Conservation (phyloP, 2,888 invertebrate genomes). For the Germaria angustata region DNA sequence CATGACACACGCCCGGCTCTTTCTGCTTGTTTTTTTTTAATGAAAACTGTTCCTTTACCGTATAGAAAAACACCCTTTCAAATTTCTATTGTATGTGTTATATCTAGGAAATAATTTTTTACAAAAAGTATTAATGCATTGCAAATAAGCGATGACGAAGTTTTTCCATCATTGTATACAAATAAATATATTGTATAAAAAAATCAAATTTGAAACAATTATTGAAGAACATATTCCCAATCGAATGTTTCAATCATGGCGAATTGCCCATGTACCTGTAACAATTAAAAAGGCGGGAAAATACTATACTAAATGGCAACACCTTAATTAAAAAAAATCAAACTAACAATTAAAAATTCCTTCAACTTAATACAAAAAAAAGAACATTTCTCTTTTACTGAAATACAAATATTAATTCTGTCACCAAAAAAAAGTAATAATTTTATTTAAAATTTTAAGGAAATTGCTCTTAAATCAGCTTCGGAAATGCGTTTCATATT, state of each 20-base stretch:
- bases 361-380: neutral
- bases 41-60: neutral
- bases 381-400: neutral
- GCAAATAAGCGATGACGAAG: constrained; percentile 5
- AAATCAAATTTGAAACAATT: neutral
- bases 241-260: neutral
- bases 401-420: neutral
- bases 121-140: neutral
- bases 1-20: constrained; percentile 58
- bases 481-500: constrained; percentile 35
- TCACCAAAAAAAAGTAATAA: no score
- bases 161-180: constrained; percentile 18
- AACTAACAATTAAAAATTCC: neutral
- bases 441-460: neutral
- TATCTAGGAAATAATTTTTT: constrained; percentile 1
- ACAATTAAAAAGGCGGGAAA: constrained; percentile 13
- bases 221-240: no score
- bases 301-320: constrained; percentile 13
- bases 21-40: neutral
- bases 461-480: neutral
- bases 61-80: constrained; percentile 45
- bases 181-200: neutral
- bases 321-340: neutral
- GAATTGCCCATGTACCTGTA: neutral
- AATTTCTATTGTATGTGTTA: neutral